Evolutionary conservation across 2,888 invertebrate genomes (phyloP).

Genomic region (Ennomos erosarius): DNA sequence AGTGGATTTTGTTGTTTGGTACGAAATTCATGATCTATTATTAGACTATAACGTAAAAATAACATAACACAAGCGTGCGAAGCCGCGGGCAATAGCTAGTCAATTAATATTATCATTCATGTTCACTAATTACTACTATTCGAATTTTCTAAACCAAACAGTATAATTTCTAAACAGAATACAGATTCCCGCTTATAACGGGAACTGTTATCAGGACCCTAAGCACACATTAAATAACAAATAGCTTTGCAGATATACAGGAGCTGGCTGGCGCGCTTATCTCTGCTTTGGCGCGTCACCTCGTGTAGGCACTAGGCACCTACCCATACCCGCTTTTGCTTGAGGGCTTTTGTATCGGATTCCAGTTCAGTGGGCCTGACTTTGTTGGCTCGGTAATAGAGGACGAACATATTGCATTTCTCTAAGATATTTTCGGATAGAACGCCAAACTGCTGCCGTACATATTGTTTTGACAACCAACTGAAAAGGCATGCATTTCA

Average conservation of each 20-base stretch:
- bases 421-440: background rate
- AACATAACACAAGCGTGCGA: no score
- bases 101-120: no score
- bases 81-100: no score
- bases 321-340: constrained; percentile 22
- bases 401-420: constrained; percentile 4
- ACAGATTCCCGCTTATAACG: constrained; percentile 12
- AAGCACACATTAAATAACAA: constrained; percentile 63
- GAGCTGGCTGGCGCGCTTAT: constrained; percentile 46
- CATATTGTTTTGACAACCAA: no score
- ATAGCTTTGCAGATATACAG: constrained; percentile 55
- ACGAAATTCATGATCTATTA: no score
- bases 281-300: constrained; percentile 46
- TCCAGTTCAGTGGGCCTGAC: constrained; percentile 30
- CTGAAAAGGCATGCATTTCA: no score
- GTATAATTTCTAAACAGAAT: constrained; percentile 5
- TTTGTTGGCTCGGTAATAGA: constrained; percentile 12
- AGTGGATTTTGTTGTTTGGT: no score
- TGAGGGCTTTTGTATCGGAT: constrained; percentile 33
- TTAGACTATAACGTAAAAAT: no score
- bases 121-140: background rate
- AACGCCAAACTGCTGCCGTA: no score
- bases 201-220: constrained; percentile 20
- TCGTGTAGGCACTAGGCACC: no score
- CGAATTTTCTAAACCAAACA: background rate